Evolutionary conservation across 2,888 invertebrate species (phyloP).

Genomic region (Pseudococcus viburni): DNA sequence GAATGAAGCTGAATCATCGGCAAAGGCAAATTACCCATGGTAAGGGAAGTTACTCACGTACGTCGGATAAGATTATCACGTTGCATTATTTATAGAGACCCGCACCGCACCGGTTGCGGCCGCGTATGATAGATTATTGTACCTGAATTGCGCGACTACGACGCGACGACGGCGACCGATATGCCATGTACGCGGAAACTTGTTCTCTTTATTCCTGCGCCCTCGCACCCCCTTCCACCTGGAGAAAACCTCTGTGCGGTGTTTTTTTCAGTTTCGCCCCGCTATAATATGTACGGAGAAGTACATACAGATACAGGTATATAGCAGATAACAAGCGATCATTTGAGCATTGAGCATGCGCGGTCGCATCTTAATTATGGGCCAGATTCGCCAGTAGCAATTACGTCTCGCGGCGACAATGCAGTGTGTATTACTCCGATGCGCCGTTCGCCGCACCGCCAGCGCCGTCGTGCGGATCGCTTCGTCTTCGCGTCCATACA

Average conservation of each 20-base stretch:
- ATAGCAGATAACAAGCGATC: conserved; percentile 11
- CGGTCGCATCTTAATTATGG: conserved; percentile 50
- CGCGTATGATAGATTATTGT: conserved; percentile 10
- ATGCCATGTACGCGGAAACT: not conserved
- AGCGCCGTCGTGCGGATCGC: not conserved
- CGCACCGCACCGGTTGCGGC: not conserved
- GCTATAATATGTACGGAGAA: no score
- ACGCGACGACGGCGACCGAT: not conserved
- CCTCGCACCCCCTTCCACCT: not conserved
- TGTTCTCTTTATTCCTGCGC: conserved; percentile 24
- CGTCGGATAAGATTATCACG: no score
- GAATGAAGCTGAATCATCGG: no score
- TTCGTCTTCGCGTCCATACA: not conserved
- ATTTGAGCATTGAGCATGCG: conserved; percentile 40
- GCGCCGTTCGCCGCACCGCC: not conserved
- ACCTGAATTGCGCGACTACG: not conserved
- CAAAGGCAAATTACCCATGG: no score
- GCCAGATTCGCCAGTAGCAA: conserved; percentile 44
- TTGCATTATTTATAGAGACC: not conserved
- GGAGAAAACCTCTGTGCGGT: not conserved
- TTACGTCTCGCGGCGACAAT: conserved; percentile 49
- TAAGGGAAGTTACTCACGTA: no score
- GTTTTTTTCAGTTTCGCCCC: not conserved
- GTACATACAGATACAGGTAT: not conserved
- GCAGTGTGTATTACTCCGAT: conserved; percentile 9